Base-by-base conservation (phyloP, 2,797 vertebrate species). In the Pachyuromys duprasi region DNA sequence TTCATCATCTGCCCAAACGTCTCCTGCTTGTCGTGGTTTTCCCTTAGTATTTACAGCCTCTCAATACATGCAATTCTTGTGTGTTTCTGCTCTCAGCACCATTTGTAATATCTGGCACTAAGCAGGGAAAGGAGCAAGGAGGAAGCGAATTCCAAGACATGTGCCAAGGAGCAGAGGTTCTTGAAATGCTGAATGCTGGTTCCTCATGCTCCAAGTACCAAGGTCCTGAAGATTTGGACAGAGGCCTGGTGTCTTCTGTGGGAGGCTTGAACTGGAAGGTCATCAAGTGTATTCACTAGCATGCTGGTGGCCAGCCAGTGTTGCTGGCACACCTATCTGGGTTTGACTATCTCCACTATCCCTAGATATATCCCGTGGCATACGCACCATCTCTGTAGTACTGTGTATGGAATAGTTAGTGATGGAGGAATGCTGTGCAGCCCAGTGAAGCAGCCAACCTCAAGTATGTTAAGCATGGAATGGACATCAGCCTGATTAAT, bases 381-480 rank as follows among this genome's bases (percentile, higher is more conserved):
- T 4, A 2, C 74, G 53, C 26, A 12, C 69, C 36, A 24, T 42
- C 69, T 74, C 60, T 4, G 0, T 11, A 39, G 3, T 3, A 0
- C 11, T 1, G 1, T 8, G 42, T 22, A 24, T 6, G 36, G 55
- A 17, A 9, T 17, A 39, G 33, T 7, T 5, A n/a, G 18, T 49
- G 45, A 49, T 2, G 17, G 11, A 20, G 17, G n/a, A 3, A 2
- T 5, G 63, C 28, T 42, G 86, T 45, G 3, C 12, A 26, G 20
- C 72, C 13, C 6, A 7, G 7, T 24, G 8, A 4, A 39, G 45
- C 3, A 5, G n/a, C 45, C 67, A n/a, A 0, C 24, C 12, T 31
- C 20, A 0, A 0, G 1, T 26, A 0, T 3, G 0, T 1, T 11
- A 6, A 3, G 6, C 39, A 2, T 7, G 12, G 33, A 24, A 0